A percentile compares a stretch with the other conserved stretches of the same genome.
phyloP scores from a whole-genome alignment of 2,797 vertebrate species.

The Rhincodon typus region DNA sequence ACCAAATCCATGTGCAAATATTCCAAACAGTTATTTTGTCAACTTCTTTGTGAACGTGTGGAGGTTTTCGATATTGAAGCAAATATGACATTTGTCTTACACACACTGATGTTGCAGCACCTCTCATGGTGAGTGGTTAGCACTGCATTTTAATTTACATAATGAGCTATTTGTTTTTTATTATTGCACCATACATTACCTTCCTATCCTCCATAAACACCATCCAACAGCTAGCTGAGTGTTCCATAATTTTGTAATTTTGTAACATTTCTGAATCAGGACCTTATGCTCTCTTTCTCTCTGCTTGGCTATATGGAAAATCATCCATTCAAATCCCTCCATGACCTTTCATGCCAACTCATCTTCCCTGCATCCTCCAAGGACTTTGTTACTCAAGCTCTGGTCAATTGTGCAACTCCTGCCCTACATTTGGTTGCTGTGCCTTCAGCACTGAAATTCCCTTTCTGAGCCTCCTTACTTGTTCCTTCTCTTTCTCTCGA shows the following conservation, averaged over 20 bases:
- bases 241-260: neutral
- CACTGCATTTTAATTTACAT: neutral
- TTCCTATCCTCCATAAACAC: neutral
- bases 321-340: neutral
- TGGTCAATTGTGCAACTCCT: neutral
- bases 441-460: neutral
- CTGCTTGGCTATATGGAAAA: neutral
- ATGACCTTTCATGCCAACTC: neutral
- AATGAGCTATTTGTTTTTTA: neutral
- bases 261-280: neutral
- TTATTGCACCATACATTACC: neutral
- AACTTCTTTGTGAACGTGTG: neutral
- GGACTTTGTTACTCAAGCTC: neutral
- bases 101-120: neutral
- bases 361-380: neutral
- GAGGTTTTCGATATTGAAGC: neutral
- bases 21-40: neutral
- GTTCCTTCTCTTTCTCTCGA: neutral
- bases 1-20: neutral
- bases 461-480: neutral
- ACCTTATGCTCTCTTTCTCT: neutral
- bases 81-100: neutral
- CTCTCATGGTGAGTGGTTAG: neutral
- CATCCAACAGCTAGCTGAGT: neutral
- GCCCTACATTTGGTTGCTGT: neutral